Conservation (phyloP, 2,797 vertebrate species). For the Percopsis omiscomaycus region DNA sequence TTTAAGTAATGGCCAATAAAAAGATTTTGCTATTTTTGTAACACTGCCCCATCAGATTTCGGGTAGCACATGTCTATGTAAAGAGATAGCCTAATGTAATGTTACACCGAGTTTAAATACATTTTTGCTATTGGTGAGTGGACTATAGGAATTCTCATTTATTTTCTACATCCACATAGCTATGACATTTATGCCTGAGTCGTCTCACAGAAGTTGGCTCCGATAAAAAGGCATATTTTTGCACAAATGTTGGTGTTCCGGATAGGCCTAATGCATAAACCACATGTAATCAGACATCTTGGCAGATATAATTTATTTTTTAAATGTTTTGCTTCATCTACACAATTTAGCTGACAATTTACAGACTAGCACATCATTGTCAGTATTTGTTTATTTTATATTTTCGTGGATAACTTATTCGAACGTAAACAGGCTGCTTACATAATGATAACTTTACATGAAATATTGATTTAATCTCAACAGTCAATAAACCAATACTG, state of each 20-base stretch:
- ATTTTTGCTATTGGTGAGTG: too few species aligned
- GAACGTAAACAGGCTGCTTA: constrained; percentile 59
- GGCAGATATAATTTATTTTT: not conserved
- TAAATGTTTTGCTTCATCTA: not conserved
- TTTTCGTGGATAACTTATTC: constrained; percentile 66
- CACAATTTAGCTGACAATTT: constrained; percentile 9
- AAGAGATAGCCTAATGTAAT: too few species aligned
- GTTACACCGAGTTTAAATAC: too few species aligned
- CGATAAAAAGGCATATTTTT: not conserved
- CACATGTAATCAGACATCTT: too few species aligned
- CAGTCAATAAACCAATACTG: constrained; percentile 46
- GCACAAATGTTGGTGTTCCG: constrained; percentile 64
- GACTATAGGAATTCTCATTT: not conserved
- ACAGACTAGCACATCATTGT: constrained; percentile 34
- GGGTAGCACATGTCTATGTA: too few species aligned
- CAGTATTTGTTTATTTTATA: constrained; percentile 62
- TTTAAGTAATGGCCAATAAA: too few species aligned
- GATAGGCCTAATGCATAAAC: constrained; percentile 29
- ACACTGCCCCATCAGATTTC: too few species aligned
- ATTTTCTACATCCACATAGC: constrained; percentile 51
- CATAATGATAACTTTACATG: constrained; percentile 58
- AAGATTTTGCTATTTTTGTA: too few species aligned
- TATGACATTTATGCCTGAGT: constrained; percentile 54
- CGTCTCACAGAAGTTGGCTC: constrained; percentile 58
- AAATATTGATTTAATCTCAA: constrained; percentile 54